Conservation (phyloP, 2,113 vertebrate genomes). For the Nematolebias whitei region DNA sequence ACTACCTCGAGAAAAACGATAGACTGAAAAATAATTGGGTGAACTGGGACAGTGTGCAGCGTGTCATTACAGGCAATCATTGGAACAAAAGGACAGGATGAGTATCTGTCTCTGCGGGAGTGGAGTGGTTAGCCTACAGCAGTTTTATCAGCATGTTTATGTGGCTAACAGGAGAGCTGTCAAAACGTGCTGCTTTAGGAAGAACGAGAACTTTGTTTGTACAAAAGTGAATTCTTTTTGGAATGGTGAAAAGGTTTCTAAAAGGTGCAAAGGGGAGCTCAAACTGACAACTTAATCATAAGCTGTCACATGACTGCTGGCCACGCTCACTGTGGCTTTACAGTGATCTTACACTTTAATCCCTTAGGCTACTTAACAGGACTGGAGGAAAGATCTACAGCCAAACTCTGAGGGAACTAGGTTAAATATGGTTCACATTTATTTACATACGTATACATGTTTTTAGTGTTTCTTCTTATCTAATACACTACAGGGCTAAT, state of each 20-base stretch:
- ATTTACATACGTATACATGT: no score
- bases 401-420: conserved; percentile 4
- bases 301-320: conserved; percentile 32
- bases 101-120: conserved; percentile 51
- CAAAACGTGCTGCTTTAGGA: conserved; percentile 5
- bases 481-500: no score
- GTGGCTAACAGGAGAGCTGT: conserved; percentile 23
- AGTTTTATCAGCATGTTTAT: conserved; percentile 47
- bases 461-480: neutral
- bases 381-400: conserved; percentile 17
- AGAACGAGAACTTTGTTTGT: conserved; percentile 15
- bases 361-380: conserved; percentile 8
- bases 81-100: conserved; percentile 54
- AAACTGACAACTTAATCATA: conserved; percentile 25
- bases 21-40: conserved; percentile 66
- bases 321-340: conserved; percentile 5
- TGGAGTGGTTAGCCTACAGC: conserved; percentile 59
- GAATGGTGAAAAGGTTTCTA: neutral
- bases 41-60: conserved; percentile 59
- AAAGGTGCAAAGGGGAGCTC: conserved; percentile 5
- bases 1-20: conserved; percentile 62
- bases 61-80: conserved; percentile 74
- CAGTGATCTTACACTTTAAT: conserved; percentile 31
- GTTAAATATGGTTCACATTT: neutral
- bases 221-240: conserved; percentile 15